Evolutionary conservation across 1,140 invertebrate genomes (phyloP).

Genomic region (Drosophila auraria): DNA sequence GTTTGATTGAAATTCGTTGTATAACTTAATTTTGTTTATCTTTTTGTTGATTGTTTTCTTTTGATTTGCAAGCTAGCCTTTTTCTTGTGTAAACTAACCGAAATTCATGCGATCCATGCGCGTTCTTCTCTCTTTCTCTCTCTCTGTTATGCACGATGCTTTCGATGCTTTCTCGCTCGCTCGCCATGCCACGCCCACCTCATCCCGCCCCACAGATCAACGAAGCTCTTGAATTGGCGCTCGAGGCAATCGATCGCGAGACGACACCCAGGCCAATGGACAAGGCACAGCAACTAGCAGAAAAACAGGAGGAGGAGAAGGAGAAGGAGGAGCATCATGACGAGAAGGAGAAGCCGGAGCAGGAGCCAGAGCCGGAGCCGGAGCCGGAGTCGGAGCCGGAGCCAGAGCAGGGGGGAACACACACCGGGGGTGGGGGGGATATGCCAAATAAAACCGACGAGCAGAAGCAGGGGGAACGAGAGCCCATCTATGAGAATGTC

Average conservation of each 20-base stretch:
- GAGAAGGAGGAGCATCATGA: slow-evolving; percentile 19
- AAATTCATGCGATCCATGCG: slow-evolving; percentile 69
- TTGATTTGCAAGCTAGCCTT: slow-evolving; percentile 54
- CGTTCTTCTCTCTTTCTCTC: slow-evolving; percentile 61
- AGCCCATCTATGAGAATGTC: slow-evolving; percentile 84
- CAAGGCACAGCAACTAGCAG: slow-evolving; percentile 37
- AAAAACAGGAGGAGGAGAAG: slow-evolving; percentile 22
- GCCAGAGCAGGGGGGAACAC: slow-evolving; percentile 22
- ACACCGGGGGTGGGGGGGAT: slow-evolving; percentile 28
- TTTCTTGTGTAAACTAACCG: slow-evolving; percentile 60
- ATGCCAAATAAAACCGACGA: slow-evolving; percentile 81
- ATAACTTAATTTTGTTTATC: slow-evolving; percentile 31
- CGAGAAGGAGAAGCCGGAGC: slow-evolving; percentile 28
- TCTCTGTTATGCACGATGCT: slow-evolving; percentile 47
- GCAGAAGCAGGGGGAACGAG: slow-evolving; percentile 61
- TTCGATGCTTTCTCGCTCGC: slow-evolving; percentile 57
- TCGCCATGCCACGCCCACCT: slow-evolving; percentile 42
- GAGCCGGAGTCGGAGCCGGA: background rate
- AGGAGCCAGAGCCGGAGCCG: background rate
- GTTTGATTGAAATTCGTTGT: slow-evolving; percentile 33
- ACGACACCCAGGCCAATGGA: slow-evolving; percentile 46
- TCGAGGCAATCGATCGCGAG: slow-evolving; percentile 87
- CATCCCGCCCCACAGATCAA: slow-evolving; percentile 85
- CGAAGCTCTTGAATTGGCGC: slow-evolving; percentile 87
- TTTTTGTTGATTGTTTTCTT: slow-evolving; percentile 28